These are phyloP conservation scores for Perdita meconis DNA, from an alignment of 2,888 invertebrate genomes.

Conservation along the genomic window DNA sequence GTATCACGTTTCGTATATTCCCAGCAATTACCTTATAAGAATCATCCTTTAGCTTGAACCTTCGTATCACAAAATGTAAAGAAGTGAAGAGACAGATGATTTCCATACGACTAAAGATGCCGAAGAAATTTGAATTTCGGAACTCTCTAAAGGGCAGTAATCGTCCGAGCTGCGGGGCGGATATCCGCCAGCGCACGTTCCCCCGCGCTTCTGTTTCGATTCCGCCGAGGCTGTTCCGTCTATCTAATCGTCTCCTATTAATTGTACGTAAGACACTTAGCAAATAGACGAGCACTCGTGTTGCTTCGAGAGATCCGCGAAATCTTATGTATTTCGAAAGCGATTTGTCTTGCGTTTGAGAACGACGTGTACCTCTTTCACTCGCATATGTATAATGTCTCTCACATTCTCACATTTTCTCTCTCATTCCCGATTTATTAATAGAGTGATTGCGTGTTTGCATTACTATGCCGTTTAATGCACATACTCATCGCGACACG, in stretches of 20 bases:
- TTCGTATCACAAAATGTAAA: too few species aligned
- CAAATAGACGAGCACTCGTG: constrained; percentile 43
- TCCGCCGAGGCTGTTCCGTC: constrained; percentile 19
- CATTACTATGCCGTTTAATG: constrained; percentile 46
- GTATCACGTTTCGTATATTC: too few species aligned
- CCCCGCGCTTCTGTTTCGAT: constrained; percentile 38
- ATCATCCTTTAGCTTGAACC: too few species aligned
- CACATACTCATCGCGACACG: constrained; percentile 53
- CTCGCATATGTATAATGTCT: too few species aligned
- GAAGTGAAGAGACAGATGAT: too few species aligned
- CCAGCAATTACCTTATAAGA: too few species aligned
- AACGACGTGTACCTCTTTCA: background rate
- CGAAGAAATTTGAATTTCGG: background rate
- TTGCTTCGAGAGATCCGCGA: constrained; percentile 1
- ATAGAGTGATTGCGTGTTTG: constrained; percentile 37
- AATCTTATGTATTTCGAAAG: background rate
- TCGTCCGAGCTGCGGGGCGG: constrained; percentile 25
- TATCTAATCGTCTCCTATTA: constrained; percentile 34
- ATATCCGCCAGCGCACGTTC: constrained; percentile 24
- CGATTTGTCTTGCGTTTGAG: background rate
- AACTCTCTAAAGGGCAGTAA: constrained; percentile 36
- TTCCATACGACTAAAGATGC: too few species aligned
- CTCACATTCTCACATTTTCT: too few species aligned
- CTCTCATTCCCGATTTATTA: constrained; percentile 15
- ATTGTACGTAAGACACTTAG: constrained; percentile 56